Evolutionary conservation across 1,140 invertebrate genomes (phyloP).

Genomic region (Fopius arisanus): DNA sequence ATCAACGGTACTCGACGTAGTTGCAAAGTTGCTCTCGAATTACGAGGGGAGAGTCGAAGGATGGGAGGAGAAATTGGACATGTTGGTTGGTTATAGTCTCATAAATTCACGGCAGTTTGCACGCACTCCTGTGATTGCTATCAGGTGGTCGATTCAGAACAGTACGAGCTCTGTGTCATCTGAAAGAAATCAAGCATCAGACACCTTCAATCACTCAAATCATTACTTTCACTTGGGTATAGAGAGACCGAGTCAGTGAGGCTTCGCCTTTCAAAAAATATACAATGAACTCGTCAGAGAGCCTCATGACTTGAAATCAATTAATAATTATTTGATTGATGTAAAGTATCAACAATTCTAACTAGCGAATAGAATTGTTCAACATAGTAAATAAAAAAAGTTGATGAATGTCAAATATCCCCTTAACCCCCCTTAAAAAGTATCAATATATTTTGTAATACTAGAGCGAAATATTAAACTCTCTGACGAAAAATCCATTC

Average conservation of each 20-base stretch:
- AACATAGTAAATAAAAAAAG: too few species aligned
- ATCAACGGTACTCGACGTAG: conserved; percentile 7
- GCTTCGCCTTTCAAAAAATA: background rate
- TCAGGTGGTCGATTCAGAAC: background rate
- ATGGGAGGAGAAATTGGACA: background rate
- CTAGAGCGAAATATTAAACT: too few species aligned
- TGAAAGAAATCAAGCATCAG: background rate
- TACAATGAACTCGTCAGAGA: background rate
- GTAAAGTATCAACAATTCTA: too few species aligned
- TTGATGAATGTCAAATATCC: too few species aligned
- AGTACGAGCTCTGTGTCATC: background rate
- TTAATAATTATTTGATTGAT: too few species aligned
- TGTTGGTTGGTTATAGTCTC: background rate
- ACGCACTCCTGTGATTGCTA: background rate
- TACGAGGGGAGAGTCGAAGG: background rate
- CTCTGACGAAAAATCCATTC: too few species aligned
- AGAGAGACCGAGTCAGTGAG: background rate
- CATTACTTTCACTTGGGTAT: background rate
- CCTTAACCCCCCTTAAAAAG: too few species aligned
- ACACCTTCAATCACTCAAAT: background rate
- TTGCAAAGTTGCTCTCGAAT: conserved; percentile 1
- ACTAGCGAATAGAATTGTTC: too few species aligned
- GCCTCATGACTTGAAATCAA: too few species aligned
- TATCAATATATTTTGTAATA: too few species aligned
- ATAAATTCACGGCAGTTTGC: background rate